phyloP scores from a whole-genome alignment of 2,113 vertebrate species.

The Oncorhynchus tshawytscha region DNA sequence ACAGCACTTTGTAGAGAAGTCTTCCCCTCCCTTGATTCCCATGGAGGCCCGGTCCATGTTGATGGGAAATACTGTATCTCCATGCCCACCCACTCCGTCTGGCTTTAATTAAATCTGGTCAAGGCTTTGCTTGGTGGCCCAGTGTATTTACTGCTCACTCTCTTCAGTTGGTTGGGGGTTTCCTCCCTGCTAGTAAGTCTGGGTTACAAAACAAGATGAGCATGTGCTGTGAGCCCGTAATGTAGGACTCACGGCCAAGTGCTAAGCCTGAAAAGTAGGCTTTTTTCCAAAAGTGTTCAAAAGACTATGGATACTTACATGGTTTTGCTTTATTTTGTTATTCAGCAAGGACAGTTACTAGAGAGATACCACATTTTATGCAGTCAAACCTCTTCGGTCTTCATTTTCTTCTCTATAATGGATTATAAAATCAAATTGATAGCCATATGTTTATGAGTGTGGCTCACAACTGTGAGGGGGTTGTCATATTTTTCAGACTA shows the following conservation, averaged over 20 bases:
- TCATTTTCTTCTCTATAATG: too few species aligned
- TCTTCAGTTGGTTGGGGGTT: background rate
- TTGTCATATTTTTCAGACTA: slow-evolving; percentile 50
- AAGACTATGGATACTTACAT: too few species aligned
- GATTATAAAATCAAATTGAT: background rate
- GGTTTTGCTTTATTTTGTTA: too few species aligned
- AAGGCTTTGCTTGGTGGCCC: slow-evolving; percentile 26
- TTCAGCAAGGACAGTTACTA: too few species aligned
- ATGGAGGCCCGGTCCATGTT: background rate
- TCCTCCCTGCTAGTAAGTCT: slow-evolving; percentile 12
- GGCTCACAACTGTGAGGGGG: slow-evolving; percentile 36
- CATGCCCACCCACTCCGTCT: slow-evolving; percentile 18
- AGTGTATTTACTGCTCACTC: slow-evolving; percentile 33
- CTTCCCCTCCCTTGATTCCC: slow-evolving; percentile 19
- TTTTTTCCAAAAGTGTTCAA: background rate
- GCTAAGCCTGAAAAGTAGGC: background rate
- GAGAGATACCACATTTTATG: background rate
- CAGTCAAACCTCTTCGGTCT: too few species aligned
- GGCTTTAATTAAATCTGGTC: slow-evolving; percentile 47
- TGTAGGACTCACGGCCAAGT: background rate
- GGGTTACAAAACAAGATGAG: slow-evolving; percentile 12
- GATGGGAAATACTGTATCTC: slow-evolving; percentile 36
- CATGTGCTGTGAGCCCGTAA: background rate
- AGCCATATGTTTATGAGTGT: background rate
- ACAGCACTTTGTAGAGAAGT: background rate